Evolutionary conservation across 2,888 invertebrate genomes (phyloP), one percentile per base, ranked within the genome.

Genomic region (Agonum fuliginosum): DNA sequence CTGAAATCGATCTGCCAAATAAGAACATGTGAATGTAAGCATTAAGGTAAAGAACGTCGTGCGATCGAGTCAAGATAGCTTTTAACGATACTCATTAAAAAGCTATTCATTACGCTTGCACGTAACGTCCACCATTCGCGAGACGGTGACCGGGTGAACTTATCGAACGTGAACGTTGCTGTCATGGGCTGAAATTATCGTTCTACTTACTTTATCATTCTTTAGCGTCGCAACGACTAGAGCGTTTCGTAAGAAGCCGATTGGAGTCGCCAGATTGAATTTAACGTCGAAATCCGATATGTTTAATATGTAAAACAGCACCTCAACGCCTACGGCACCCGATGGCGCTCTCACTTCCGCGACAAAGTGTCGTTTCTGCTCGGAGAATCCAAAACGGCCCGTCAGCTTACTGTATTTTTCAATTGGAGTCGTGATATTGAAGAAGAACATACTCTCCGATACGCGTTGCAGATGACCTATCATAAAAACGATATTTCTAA

Each of bases 341-440:
- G 89, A 89, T 0, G 93, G 92, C 0, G 93, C 91, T 51, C 91
- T 89, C 0, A 95, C 87, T 87, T 93, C 91, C 0, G 95, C 94
- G 0, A 95, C 93, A 0, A 94, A 86, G 84, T 94, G 94, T 58
- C 90, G 88, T 69, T 93, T 90, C 3, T 89, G 88, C 80, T 94
- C 94, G 1, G 93, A 91, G 75, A 95, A 89, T 0, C 94, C 94
- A 81, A 95, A 92, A 1, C 92, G 87, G 0, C 92, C 94, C 0
- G 90, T 89, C 17, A 93, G 88, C 10, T 89, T 90, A 0, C 91
- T 88, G 82, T 92, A 91, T 74, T 92, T 92, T 65, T 93, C 91
- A 62, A 92, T 87, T 0, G 94, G 93, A 1, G 94, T 94, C 0
- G 94, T 94, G 2, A 94, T 89, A 84, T 95, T 95, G 14, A 95